Percentiles rank a stretch among this genome's conserved stretches.
Evolutionary conservation across 2,888 invertebrate genomes (phyloP).

Genomic region (Catocala fraxini): DNA sequence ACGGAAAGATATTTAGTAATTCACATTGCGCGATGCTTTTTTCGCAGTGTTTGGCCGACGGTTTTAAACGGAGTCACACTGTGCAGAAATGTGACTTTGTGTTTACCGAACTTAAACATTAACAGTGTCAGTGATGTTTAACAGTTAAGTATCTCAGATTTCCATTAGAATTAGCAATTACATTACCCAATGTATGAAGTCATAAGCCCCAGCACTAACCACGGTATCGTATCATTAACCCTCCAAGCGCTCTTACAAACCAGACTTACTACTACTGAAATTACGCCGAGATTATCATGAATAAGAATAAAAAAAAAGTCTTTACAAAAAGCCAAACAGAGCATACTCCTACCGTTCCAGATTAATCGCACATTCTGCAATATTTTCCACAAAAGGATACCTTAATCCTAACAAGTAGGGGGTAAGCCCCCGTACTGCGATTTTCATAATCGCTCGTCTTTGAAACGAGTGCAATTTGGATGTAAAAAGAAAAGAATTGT

Average conservation of each 20-base stretch:
- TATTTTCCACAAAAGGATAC: conserved; percentile 86
- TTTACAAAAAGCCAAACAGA: conserved; percentile 75
- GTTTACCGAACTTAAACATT: too few relatives aligned
- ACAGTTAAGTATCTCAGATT: too few relatives aligned
- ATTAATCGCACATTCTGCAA: conserved; percentile 86
- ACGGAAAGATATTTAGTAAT: too few relatives aligned
- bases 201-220: conserved; percentile 8
- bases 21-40: too few relatives aligned
- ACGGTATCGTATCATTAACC: conserved; percentile 21
- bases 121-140: too few relatives aligned
- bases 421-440: conserved; percentile 70
- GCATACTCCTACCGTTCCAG: conserved; percentile 72
- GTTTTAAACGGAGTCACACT: too few relatives aligned
- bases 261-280: conserved; percentile 50
- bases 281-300: conserved; percentile 74
- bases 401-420: conserved; percentile 85
- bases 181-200: conserved; percentile 11
- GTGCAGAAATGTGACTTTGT: too few relatives aligned
- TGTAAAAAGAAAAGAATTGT: conserved; percentile 3
- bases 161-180: conserved; percentile 1
- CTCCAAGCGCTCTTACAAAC: conserved; percentile 8
- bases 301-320: conserved; percentile 65
- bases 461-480: conserved; percentile 44
- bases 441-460: conserved; percentile 66
- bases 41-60: too few relatives aligned